These are phyloP conservation scores for Eurystomus glaucurus DNA, from an alignment of 2,797 vertebrate genomes.

Conservation along the genomic window DNA sequence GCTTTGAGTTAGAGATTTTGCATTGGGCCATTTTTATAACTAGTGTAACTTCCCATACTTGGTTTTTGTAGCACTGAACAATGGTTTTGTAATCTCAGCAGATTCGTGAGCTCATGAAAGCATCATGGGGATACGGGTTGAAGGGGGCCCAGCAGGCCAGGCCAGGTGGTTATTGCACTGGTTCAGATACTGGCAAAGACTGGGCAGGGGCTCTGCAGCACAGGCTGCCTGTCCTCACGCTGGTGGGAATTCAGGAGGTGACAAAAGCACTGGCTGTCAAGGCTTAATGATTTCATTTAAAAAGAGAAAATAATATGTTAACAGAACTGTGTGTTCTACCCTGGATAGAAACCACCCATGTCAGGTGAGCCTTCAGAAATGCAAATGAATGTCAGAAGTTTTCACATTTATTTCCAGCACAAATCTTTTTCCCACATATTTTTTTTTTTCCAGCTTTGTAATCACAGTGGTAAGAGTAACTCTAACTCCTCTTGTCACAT, in stretches of 20 bases:
- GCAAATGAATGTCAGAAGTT: background rate
- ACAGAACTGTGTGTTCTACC: background rate
- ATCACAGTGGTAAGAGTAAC: background rate
- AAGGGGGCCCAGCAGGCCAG: background rate
- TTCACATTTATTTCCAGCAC: slow-evolving; percentile 18
- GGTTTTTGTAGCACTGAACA: background rate
- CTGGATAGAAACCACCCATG: background rate
- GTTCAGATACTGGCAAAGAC: background rate
- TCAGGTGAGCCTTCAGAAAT: slow-evolving; percentile 24
- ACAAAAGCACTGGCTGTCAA: background rate
- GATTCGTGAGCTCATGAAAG: fast-evolving
- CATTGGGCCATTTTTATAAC: background rate
- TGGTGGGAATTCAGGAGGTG: background rate
- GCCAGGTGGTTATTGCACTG: fast-evolving
- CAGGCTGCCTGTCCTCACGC: background rate
- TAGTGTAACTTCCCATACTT: background rate
- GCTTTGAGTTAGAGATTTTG: background rate
- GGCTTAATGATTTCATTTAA: background rate
- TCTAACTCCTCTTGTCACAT: background rate
- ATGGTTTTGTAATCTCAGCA: background rate
- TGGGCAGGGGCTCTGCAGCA: background rate
- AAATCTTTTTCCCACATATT: background rate
- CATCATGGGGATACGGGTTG: fast-evolving
- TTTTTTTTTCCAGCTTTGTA: background rate
- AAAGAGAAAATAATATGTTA: background rate